Conservation (phyloP, 2,113 vertebrate species). For the Oreotrochilus melanogaster region DNA sequence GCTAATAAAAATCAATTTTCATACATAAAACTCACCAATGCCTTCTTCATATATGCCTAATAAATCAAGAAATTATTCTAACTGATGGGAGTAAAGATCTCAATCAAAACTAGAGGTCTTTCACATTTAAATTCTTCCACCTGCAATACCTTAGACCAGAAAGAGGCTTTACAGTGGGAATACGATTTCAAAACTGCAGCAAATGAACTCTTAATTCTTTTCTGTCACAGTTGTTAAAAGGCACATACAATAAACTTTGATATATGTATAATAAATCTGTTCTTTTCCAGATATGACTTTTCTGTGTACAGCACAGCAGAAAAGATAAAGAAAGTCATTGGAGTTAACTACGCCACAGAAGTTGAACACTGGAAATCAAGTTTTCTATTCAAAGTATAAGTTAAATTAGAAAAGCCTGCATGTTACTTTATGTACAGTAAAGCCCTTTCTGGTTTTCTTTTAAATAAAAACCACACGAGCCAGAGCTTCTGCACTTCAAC, state of each 20-base stretch:
- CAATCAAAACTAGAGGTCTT: background rate
- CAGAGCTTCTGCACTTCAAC: background rate
- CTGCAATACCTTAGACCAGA: background rate
- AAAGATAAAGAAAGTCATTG: background rate
- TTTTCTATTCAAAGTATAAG: background rate
- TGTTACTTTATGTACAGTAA: background rate
- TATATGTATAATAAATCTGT: background rate
- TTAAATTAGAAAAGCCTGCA: slow-evolving; percentile 10
- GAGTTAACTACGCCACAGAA: background rate
- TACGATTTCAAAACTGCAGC: background rate
- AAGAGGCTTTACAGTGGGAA: background rate
- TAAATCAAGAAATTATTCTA: background rate
- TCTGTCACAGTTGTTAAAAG: background rate
- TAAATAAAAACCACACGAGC: background rate
- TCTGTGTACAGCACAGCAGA: background rate
- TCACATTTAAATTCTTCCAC: background rate
- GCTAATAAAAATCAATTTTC: background rate
- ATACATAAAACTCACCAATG: background rate
- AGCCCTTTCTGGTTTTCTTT: background rate
- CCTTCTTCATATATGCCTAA: background rate
- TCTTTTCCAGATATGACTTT: background rate
- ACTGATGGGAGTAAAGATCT: background rate
- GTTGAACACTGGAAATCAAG: background rate
- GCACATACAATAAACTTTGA: background rate
- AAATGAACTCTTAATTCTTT: background rate